Percentiles rank a stretch among this genome's conserved stretches.
phyloP scores from a whole-genome alignment of 2,797 vertebrate genomes.

The Epinephelus malabaricus region DNA sequence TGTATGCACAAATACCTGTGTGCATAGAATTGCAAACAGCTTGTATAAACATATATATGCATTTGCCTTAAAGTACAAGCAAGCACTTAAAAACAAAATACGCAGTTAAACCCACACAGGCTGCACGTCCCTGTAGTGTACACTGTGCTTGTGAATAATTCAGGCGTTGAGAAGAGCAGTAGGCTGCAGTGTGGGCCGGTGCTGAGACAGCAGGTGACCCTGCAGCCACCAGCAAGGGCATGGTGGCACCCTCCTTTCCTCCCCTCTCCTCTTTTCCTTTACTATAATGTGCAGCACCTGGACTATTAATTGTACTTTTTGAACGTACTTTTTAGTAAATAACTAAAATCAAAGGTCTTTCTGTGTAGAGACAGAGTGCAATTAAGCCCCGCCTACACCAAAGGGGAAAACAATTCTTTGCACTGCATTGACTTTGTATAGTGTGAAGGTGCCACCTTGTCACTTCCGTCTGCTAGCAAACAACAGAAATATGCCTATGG shows the following conservation, averaged over 20 bases:
- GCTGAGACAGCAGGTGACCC: constrained; percentile 85
- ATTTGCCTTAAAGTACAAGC: constrained; percentile 44
- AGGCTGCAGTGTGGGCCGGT: constrained; percentile 68
- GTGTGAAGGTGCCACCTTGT: too few relatives aligned
- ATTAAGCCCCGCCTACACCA: too few relatives aligned
- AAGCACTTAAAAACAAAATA: constrained; percentile 53
- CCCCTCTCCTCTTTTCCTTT: not conserved
- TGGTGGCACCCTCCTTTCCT: constrained; percentile 22
- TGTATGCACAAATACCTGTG: not conserved
- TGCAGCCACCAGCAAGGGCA: constrained; percentile 75
- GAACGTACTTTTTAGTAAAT: too few relatives aligned
- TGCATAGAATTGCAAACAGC: constrained; percentile 4
- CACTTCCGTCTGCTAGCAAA: too few relatives aligned
- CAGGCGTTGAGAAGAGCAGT: constrained; percentile 69
- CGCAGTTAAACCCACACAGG: constrained; percentile 53
- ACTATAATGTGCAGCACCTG: not conserved
- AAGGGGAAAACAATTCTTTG: too few relatives aligned
- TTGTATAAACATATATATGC: constrained; percentile 6
- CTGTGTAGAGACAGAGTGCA: too few relatives aligned
- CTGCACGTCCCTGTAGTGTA: constrained; percentile 67
- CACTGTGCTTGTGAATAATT: constrained; percentile 84
- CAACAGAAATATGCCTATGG: too few relatives aligned
- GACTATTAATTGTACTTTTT: not conserved
- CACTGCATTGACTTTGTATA: too few relatives aligned
- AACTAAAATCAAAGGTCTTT: too few relatives aligned